These are phyloP conservation scores for Orthosia gothica DNA, from an alignment of 2,888 invertebrate genomes.

Conservation along the genomic window DNA sequence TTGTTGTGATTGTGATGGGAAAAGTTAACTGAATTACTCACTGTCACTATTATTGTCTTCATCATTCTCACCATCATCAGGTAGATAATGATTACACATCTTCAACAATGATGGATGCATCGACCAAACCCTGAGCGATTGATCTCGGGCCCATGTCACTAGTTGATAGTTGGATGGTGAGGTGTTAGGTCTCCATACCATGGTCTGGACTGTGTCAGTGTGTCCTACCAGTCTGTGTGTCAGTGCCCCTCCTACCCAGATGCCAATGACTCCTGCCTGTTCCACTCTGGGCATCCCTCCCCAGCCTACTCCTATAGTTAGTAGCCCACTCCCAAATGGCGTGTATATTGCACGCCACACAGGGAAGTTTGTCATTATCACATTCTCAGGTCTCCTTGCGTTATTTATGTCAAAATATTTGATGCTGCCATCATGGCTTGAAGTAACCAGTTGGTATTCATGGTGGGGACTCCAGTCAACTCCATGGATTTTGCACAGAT, in stretches of 20 bases:
- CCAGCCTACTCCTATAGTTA: slow-evolving; percentile 98
- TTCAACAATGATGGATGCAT: slow-evolving; percentile 97
- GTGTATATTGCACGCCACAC: slow-evolving; percentile 98
- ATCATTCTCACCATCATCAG: slow-evolving; percentile 92
- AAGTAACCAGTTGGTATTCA: slow-evolving; percentile 97
- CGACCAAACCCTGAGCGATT: slow-evolving; percentile 97
- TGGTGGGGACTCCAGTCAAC: slow-evolving; percentile 98
- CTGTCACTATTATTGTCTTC: slow-evolving; percentile 90
- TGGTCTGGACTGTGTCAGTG: slow-evolving; percentile 98
- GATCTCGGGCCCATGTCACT: slow-evolving; percentile 99
- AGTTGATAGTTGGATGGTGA: slow-evolving; percentile 95
- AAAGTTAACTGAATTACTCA: slow-evolving; percentile 71
- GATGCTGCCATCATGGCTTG: slow-evolving; percentile 98
- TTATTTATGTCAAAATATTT: slow-evolving; percentile 98
- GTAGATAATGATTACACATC: slow-evolving; percentile 93
- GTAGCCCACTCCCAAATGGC: slow-evolving; percentile 97
- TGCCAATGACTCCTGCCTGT: slow-evolving; percentile 92
- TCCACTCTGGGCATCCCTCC: slow-evolving; percentile 95
- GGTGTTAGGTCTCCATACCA: slow-evolving; percentile 97
- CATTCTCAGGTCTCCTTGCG: slow-evolving; percentile 96
- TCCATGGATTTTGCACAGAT: slow-evolving; percentile 97
- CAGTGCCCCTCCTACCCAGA: slow-evolving; percentile 92
- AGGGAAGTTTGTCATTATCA: slow-evolving; percentile 96
- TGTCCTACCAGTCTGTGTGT: slow-evolving; percentile 98
- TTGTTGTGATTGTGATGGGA: not conserved